These are phyloP conservation scores for Trichogramma pretiosum DNA, from an alignment of 1,140 invertebrate genomes.

Conservation along the genomic window DNA sequence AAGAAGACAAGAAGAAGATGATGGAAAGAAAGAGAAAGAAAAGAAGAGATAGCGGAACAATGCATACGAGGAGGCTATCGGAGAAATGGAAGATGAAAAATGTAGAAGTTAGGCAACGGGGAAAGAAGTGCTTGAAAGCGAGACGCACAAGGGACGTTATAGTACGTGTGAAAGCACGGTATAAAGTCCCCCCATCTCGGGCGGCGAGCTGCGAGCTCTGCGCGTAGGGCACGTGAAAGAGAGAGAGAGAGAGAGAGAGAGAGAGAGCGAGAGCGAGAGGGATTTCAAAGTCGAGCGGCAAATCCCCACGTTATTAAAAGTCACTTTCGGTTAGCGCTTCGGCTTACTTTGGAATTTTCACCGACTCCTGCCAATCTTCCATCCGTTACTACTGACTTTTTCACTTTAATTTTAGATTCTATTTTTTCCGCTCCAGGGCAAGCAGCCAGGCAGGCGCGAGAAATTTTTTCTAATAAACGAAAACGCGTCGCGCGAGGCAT, in stretches of 20 bases:
- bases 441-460: too few relatives aligned
- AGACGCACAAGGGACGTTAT: background rate
- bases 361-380: too few relatives aligned
- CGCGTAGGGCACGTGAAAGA: too few relatives aligned
- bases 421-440: too few relatives aligned
- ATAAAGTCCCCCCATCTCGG: too few relatives aligned
- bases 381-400: background rate
- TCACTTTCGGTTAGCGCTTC: slow-evolving; percentile 19
- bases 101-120: too few relatives aligned
- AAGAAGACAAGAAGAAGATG: slow-evolving; percentile 5
- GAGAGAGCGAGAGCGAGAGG: slow-evolving; percentile 1
- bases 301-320: slow-evolving; percentile 21
- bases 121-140: slow-evolving; percentile 1
- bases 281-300: slow-evolving; percentile 14
- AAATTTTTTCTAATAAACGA: too few relatives aligned
- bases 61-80: too few relatives aligned
- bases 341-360: slow-evolving; percentile 18
- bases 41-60: background rate
- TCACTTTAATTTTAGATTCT: slow-evolving; percentile 16
- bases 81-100: too few relatives aligned
- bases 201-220: too few relatives aligned
- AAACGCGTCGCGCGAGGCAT: too few relatives aligned
- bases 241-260: background rate
- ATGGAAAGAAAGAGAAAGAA: slow-evolving; percentile 2
- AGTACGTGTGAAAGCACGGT: too few relatives aligned